These are phyloP conservation scores for Phoenoteleia sp. DNA, from an alignment of 2,888 invertebrate species.

Conservation along the genomic window DNA sequence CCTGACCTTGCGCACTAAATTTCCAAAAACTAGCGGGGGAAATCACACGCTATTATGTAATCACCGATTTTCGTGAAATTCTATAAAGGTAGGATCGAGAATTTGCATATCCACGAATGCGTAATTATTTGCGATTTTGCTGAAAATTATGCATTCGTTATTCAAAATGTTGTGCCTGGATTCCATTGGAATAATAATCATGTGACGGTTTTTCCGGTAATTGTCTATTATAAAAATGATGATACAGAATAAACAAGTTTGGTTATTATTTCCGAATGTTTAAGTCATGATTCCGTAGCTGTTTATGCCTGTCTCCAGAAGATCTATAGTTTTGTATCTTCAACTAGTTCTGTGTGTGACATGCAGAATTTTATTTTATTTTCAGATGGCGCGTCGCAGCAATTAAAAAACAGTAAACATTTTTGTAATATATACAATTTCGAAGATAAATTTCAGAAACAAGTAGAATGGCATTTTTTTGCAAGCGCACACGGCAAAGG, in stretches of 20 bases:
- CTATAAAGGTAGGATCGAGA: too few species aligned
- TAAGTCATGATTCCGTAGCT: slow-evolving; percentile 70
- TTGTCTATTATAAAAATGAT: background rate
- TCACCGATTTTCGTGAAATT: too few species aligned
- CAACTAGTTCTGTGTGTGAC: background rate
- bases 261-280: background rate
- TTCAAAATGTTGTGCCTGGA: background rate
- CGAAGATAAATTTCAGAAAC: background rate
- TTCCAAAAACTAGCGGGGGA: too few species aligned
- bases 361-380: slow-evolving; percentile 39
- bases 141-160: too few species aligned
- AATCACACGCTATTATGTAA: too few species aligned
- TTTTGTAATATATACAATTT: background rate
- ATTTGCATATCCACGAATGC: too few species aligned
- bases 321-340: slow-evolving; percentile 12
- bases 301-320: slow-evolving; percentile 40
- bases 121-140: too few species aligned
- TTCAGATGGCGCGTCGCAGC: slow-evolving; percentile 9
- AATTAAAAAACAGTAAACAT: slow-evolving; percentile 16
- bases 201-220: background rate
- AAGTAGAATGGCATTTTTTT: background rate
- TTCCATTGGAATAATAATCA: too few species aligned
- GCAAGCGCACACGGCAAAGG: slow-evolving; percentile 51
- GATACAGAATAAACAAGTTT: background rate
- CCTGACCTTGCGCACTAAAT: too few species aligned